phyloP scores from a whole-genome alignment of 2,888 invertebrate genomes.

The Pristionchus arcanus region DNA sequence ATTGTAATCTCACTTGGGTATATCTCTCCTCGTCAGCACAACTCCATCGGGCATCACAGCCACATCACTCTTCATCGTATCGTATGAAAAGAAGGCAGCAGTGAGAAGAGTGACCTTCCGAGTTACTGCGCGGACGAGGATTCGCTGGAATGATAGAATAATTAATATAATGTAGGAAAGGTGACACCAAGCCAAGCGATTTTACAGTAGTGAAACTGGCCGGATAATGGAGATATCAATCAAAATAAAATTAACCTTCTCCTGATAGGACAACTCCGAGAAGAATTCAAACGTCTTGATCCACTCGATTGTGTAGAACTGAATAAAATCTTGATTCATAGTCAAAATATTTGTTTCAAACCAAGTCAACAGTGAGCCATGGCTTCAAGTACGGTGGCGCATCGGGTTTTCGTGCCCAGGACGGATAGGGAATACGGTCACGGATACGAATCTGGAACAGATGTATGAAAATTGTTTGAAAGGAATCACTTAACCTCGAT shows the following conservation, averaged over 20 bases:
- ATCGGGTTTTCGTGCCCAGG: slow-evolving; percentile 13
- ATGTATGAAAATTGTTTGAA: too few relatives aligned
- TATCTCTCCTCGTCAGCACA: background rate
- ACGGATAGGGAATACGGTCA: slow-evolving; percentile 22
- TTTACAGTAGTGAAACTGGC: background rate
- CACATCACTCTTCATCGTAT: slow-evolving; percentile 17
- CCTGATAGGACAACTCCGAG: background rate
- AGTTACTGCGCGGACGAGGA: background rate
- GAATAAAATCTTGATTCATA: too few relatives aligned
- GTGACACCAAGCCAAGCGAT: too few relatives aligned
- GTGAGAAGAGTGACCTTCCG: slow-evolving; percentile 28
- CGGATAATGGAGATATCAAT: background rate
- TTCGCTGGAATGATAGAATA: background rate
- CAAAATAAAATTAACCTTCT: background rate
- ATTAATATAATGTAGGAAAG: background rate
- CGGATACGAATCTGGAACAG: background rate
- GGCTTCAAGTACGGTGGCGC: background rate
- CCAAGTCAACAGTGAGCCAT: slow-evolving; percentile 30
- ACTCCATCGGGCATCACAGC: slow-evolving; percentile 21
- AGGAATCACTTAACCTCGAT: background rate
- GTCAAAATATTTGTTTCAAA: background rate
- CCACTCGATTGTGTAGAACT: slow-evolving; percentile 42
- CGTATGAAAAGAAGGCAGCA: slow-evolving; percentile 46
- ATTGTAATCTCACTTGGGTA: background rate
- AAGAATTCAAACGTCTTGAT: slow-evolving; percentile 30